phyloP scores from a whole-genome alignment of 2,888 invertebrate species.

The Portevinia maculata region DNA sequence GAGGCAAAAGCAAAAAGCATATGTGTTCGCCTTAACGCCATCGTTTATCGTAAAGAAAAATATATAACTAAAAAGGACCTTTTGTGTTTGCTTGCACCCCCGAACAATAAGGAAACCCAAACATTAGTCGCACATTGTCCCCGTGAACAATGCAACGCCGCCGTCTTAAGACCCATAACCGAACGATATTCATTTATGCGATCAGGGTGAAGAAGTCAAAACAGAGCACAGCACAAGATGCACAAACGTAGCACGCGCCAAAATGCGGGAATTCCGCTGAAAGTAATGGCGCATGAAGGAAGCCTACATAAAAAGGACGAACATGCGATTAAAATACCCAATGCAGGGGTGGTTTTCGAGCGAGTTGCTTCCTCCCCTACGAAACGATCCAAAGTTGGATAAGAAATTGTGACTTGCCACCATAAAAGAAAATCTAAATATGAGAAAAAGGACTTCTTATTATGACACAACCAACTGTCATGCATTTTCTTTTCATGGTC shows the following conservation, averaged over 20 bases:
- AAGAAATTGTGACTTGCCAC: slow-evolving; percentile 26
- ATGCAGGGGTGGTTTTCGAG: slow-evolving; percentile 47
- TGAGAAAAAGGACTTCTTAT: background rate
- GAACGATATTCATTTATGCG: slow-evolving; percentile 21
- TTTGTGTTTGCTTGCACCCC: slow-evolving; percentile 68
- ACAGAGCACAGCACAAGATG: slow-evolving; percentile 59
- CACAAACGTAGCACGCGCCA: slow-evolving; percentile 69
- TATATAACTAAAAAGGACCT: slow-evolving; percentile 42
- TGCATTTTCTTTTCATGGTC: slow-evolving; percentile 21
- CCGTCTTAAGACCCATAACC: slow-evolving; percentile 54
- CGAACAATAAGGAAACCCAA: slow-evolving; percentile 68
- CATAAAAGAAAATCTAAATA: slow-evolving; percentile 32
- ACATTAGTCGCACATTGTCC: slow-evolving; percentile 72
- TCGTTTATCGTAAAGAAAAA: slow-evolving; percentile 17
- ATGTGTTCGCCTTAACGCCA: slow-evolving; percentile 68
- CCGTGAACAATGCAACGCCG: slow-evolving; percentile 60
- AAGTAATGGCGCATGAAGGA: slow-evolving; percentile 14
- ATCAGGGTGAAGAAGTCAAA: slow-evolving; percentile 72
- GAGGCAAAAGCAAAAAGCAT: slow-evolving; percentile 61
- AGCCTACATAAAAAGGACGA: slow-evolving; percentile 22
- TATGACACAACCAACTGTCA: slow-evolving; percentile 34
- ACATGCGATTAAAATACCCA: slow-evolving; percentile 1
- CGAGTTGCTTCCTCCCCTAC: slow-evolving; percentile 25
- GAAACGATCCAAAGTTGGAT: slow-evolving; percentile 17
- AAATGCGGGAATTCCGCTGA: slow-evolving; percentile 45